These are phyloP conservation scores for Catotricha subobsoleta DNA, from an alignment of 2,888 invertebrate genomes.

Conservation along the genomic window DNA sequence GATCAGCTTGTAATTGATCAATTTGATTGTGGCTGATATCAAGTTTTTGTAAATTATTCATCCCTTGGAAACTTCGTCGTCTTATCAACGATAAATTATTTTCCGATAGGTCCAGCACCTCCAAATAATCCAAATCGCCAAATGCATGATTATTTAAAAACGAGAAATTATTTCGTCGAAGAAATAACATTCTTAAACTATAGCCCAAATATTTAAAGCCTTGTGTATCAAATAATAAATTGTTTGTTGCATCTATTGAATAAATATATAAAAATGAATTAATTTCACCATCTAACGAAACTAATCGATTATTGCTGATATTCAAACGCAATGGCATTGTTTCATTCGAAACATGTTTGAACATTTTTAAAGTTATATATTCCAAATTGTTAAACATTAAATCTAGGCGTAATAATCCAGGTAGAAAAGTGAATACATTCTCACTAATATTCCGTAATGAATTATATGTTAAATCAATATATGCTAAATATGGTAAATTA, in stretches of 20 bases:
- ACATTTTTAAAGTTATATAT: constrained; percentile 45
- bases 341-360: constrained; percentile 47
- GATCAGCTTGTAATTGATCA: constrained; percentile 57
- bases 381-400: constrained; percentile 61
- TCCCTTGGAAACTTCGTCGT: constrained; percentile 57
- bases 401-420: constrained; percentile 58
- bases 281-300: constrained; percentile 24
- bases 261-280: constrained; percentile 39
- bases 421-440: constrained; percentile 56
- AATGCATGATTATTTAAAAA: constrained; percentile 56
- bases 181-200: constrained; percentile 46
- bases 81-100: constrained; percentile 56
- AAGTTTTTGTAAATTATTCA: constrained; percentile 55
- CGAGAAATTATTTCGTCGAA: constrained; percentile 56
- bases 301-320: constrained; percentile 46
- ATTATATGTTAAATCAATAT: constrained; percentile 71
- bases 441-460: constrained; percentile 52
- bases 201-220: constrained; percentile 44
- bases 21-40: constrained; percentile 63
- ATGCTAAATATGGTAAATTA: constrained; percentile 58
- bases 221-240: constrained; percentile 45
- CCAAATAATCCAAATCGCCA: constrained; percentile 47
- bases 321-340: constrained; percentile 54
- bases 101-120: constrained; percentile 52
- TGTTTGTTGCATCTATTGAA: constrained; percentile 51